These are phyloP conservation scores for Conomelus anceps DNA, from an alignment of 2,888 invertebrate genomes.

Conservation along the genomic window DNA sequence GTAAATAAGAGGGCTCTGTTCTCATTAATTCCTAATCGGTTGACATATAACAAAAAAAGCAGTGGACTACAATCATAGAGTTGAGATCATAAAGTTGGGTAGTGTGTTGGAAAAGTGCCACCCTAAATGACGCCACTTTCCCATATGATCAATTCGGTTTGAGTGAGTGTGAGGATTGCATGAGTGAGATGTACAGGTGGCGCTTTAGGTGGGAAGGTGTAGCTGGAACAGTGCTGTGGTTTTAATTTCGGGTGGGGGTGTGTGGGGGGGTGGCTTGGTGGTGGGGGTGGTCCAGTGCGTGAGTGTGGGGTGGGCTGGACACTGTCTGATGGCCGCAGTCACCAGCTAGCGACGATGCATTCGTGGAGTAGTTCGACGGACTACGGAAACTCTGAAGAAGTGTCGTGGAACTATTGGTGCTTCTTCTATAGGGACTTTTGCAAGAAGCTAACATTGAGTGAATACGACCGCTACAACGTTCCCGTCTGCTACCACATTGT, in stretches of 20 bases:
- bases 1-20: too few relatives aligned
- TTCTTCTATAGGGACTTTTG: slow-evolving; percentile 48
- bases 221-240: too few relatives aligned
- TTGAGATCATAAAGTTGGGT: too few relatives aligned
- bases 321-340: background rate
- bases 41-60: too few relatives aligned
- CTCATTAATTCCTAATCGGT: too few relatives aligned
- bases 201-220: too few relatives aligned
- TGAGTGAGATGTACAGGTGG: too few relatives aligned
- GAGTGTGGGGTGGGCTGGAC: background rate
- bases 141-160: too few relatives aligned
- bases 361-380: slow-evolving; percentile 17
- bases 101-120: too few relatives aligned
- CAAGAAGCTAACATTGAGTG: slow-evolving; percentile 59
- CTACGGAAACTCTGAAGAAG: slow-evolving; percentile 43
- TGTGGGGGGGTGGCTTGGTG: background rate
- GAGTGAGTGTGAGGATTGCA: too few relatives aligned
- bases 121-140: too few relatives aligned
- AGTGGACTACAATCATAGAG: too few relatives aligned
- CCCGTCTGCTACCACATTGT: slow-evolving; percentile 55
- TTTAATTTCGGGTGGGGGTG: background rate
- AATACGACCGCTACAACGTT: slow-evolving; percentile 53
- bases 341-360: background rate
- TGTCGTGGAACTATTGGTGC: slow-evolving; percentile 49
- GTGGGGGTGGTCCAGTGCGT: background rate